Base-by-base conservation (phyloP, 2,888 invertebrate species). In the Protodeltote pygarga region DNA sequence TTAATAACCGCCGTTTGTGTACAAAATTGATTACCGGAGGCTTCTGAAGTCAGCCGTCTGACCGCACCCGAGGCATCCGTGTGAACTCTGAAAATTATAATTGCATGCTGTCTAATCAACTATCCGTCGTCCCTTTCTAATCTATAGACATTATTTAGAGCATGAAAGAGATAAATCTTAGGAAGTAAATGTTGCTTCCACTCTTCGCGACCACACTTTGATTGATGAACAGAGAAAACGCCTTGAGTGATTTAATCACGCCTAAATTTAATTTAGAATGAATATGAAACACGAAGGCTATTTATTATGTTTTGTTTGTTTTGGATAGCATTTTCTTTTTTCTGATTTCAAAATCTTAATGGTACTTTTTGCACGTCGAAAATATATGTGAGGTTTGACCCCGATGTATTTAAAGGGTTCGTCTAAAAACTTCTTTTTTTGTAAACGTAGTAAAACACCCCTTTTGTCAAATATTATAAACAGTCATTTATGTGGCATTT, bases 161-260 rank as follows among this genome's bases (percentile, higher is more conserved):
- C 38, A 35, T 39, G 76, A 89, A 73, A 71, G 81, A 77, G 87
- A 89, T 20, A 47, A 57, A 25, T 49, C 65, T 73, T 82, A 83
- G 83, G 82, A 83, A 87, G 81, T 83, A 85, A 86, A 82, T 81
- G 73, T 78, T 81, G 71, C 78, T 80, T 83, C 79, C 77, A 79
- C 75, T 81, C 72, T 79, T 81, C 75, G 71, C 77, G 82, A 77
- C 79, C 75, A 74, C 71, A 68, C 49, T 79, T 85, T 91, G 91
- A 92, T 92, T 92, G 90, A 92, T 92, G 91, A 87, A 91, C 89
- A 87, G 83, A 85, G 90, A 90, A 89, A 89, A 90, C 91, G 91
- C 91, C 91, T 91, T 81, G 77, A 87, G 87, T 85, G 79, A 83
- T 83, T 83, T 86, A 84, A 89, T 89, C 87, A 88, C 84, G 84